phyloP scores from a whole-genome alignment of 2,797 vertebrate species.

The Salmo trutta region DNA sequence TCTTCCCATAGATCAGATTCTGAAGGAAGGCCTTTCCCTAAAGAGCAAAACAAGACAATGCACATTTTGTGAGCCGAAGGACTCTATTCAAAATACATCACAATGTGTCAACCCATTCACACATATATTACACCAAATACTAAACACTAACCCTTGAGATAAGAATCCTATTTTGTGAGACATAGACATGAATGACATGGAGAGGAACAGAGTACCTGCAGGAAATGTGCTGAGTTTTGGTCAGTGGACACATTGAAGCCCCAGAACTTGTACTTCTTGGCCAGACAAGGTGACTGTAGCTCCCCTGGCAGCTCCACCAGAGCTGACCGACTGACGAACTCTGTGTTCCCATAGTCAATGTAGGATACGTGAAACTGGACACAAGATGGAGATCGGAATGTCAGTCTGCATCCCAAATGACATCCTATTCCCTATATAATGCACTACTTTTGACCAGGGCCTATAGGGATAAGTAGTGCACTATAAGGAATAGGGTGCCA shows the following conservation, averaged over 20 bases:
- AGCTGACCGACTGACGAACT: slow-evolving; percentile 69
- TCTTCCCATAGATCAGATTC: slow-evolving; percentile 77
- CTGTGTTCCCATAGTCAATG: slow-evolving; percentile 80
- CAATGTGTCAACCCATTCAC: background rate
- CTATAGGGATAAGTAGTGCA: too few species aligned
- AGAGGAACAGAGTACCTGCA: slow-evolving; percentile 54
- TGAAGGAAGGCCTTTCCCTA: slow-evolving; percentile 79
- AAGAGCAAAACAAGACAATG: background rate
- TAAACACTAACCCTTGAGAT: too few species aligned
- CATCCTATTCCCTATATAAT: background rate
- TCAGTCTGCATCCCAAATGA: background rate
- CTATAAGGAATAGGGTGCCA: too few species aligned
- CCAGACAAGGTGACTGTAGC: slow-evolving; percentile 63
- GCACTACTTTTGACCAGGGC: too few species aligned
- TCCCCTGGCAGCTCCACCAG: slow-evolving; percentile 75
- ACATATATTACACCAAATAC: too few species aligned
- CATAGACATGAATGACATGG: too few species aligned
- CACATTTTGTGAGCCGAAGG: background rate
- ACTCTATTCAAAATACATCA: too few species aligned
- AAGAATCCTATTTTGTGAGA: too few species aligned
- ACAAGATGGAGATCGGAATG: slow-evolving; percentile 1
- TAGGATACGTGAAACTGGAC: slow-evolving; percentile 69
- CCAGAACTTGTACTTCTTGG: slow-evolving; percentile 77
- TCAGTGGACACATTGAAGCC: slow-evolving; percentile 66
- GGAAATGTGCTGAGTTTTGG: slow-evolving; percentile 66